A percentile compares a stretch with the other conserved stretches of the same genome.
Evolutionary conservation across 2,888 invertebrate species (phyloP).

Genomic region (Cancer borealis): DNA sequence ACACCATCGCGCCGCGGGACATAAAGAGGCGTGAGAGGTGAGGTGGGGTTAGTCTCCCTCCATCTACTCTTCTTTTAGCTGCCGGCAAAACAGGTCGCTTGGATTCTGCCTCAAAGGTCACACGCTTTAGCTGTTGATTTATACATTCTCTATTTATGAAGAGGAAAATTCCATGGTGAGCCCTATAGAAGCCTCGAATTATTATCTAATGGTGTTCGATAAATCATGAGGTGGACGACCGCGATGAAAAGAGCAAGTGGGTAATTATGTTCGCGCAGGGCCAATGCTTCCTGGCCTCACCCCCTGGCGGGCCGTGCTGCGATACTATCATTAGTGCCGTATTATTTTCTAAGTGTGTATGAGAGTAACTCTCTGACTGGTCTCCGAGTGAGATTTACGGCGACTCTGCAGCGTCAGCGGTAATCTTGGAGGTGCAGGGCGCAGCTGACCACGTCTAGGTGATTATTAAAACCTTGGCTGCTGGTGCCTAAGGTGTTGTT

Average conservation of each 20-base stretch:
- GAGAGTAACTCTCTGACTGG: conserved; percentile 32
- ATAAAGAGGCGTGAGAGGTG: not conserved
- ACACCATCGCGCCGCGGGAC: not conserved
- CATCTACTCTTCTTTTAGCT: not conserved
- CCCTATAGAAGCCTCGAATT: conserved; percentile 32
- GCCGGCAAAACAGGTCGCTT: conserved; percentile 21
- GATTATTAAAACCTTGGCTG: conserved; percentile 8
- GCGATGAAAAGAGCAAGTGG: conserved; percentile 42
- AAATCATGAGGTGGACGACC: conserved; percentile 30
- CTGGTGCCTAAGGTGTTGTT: not conserved
- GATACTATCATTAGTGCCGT: conserved; percentile 44
- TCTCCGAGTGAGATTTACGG: conserved; percentile 42
- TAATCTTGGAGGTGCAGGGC: conserved; percentile 11
- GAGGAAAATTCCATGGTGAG: conserved; percentile 28
- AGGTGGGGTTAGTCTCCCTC: not conserved
- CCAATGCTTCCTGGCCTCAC: conserved; percentile 32
- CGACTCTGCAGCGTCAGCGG: not conserved
- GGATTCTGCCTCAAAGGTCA: not conserved
- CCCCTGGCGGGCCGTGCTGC: conserved; percentile 28
- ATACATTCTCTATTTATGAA: conserved; percentile 33
- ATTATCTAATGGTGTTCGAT: conserved; percentile 34
- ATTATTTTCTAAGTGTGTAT: conserved; percentile 51
- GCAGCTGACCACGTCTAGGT: not conserved
- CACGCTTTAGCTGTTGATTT: conserved; percentile 40
- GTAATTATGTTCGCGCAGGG: conserved; percentile 24